Evolutionary conservation across 1,140 invertebrate species (phyloP).

Genomic region (Elymnias hypermnestra): DNA sequence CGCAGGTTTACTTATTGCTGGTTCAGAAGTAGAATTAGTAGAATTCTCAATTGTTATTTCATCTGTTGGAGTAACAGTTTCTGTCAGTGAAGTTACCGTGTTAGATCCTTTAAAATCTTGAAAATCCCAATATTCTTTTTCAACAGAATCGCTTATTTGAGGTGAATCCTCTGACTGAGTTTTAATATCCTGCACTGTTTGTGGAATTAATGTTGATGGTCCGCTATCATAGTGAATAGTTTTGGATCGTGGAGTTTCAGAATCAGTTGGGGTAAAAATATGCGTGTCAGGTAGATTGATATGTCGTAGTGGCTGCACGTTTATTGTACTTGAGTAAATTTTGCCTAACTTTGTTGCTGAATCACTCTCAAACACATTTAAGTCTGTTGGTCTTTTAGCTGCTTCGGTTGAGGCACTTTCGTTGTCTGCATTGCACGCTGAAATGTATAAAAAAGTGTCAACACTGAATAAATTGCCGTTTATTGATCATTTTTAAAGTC

Average conservation of each 20-base stretch:
- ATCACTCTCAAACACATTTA: conserved; percentile 46
- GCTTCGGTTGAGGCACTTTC: conserved; percentile 30
- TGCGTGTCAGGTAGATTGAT: conserved; percentile 73
- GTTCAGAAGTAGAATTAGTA: conserved; percentile 6
- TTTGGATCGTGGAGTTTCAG: conserved; percentile 69
- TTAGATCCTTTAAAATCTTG: conserved; percentile 58
- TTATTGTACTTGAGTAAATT: conserved; percentile 51
- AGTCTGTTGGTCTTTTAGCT: conserved; percentile 34
- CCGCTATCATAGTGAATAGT: conserved; percentile 65
- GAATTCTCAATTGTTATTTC: no score
- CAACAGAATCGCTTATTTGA: conserved; percentile 19
- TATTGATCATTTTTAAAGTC: no score
- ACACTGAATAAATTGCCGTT: no score
- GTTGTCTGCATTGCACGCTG: conserved; percentile 59
- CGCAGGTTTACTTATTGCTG: conserved; percentile 16
- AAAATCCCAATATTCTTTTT: conserved; percentile 62
- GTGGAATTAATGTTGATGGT: conserved; percentile 34
- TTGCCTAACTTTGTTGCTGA: conserved; percentile 42
- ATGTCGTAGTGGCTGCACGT: conserved; percentile 60
- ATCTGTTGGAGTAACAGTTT: conserved; percentile 4
- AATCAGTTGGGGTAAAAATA: conserved; percentile 73
- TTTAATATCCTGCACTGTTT: conserved; percentile 21
- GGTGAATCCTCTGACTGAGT: conserved; percentile 15
- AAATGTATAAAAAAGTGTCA: conserved; percentile 25
- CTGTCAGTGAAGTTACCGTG: conserved; percentile 7